phyloP scores from a whole-genome alignment of 2,888 invertebrate species.

The Netelia fuscicornis region DNA sequence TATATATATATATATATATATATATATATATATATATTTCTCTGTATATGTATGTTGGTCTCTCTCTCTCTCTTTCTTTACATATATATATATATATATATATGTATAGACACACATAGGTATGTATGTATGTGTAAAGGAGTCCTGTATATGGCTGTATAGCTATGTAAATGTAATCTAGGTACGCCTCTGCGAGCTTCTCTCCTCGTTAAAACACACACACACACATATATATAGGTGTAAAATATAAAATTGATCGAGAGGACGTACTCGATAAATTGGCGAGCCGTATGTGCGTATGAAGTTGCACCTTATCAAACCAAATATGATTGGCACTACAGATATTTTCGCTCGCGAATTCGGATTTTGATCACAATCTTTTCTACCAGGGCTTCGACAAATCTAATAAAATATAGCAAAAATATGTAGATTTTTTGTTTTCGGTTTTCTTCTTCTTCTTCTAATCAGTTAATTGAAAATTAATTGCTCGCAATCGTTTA shows the following conservation, averaged over 20 bases:
- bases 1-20: no score
- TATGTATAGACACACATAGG: no score
- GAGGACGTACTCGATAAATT: slow-evolving; percentile 54
- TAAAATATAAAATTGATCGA: slow-evolving; percentile 48
- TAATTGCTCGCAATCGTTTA: no score
- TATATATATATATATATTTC: no score
- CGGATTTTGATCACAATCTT: slow-evolving; percentile 18
- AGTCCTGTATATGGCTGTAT: no score
- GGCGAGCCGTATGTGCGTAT: slow-evolving; percentile 22
- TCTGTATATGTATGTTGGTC: no score
- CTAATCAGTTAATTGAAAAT: neutral
- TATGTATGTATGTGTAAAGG: no score
- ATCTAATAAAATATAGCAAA: neutral
- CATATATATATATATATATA: no score
- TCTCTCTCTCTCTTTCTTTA: no score
- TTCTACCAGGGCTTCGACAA: neutral
- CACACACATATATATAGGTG: slow-evolving; percentile 15
- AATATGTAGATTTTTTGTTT: no score
- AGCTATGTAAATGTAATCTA: slow-evolving; percentile 33
- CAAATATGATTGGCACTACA: slow-evolving; percentile 48
- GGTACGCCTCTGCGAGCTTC: slow-evolving; percentile 41
- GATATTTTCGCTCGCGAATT: slow-evolving; percentile 38
- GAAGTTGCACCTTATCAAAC: slow-evolving; percentile 31
- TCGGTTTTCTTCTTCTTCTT: neutral
- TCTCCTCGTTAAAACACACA: neutral